These are phyloP conservation scores for Drosophila kikkawai DNA, from an alignment of 1,140 invertebrate species.

Conservation along the genomic window DNA sequence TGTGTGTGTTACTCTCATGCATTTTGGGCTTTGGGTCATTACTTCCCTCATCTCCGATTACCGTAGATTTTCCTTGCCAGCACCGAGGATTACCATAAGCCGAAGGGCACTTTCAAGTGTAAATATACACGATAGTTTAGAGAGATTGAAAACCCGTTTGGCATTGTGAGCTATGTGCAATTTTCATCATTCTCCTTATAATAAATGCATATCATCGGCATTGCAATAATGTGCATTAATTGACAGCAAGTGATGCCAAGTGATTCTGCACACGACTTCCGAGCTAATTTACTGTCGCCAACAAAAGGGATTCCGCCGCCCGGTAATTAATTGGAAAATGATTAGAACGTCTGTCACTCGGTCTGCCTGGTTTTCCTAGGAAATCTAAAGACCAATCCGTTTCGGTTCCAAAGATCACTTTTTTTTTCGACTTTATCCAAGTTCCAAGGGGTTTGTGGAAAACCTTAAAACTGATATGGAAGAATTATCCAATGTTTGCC, in stretches of 20 bases:
- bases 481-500: slow-evolving; percentile 34
- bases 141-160: slow-evolving; percentile 38
- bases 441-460: slow-evolving; percentile 33
- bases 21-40: slow-evolving; percentile 12
- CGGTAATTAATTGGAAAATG: slow-evolving; percentile 22
- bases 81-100: slow-evolving; percentile 20
- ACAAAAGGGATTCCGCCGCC: slow-evolving; percentile 27
- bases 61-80: slow-evolving; percentile 4
- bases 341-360: slow-evolving; percentile 5
- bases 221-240: slow-evolving; percentile 40
- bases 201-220: slow-evolving; percentile 42
- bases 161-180: slow-evolving; percentile 41
- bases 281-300: slow-evolving; percentile 30
- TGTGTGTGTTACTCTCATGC: slow-evolving; percentile 11
- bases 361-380: slow-evolving; percentile 18
- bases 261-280: slow-evolving; percentile 46
- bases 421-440: slow-evolving; percentile 10
- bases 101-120: slow-evolving; percentile 42
- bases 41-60: not conserved
- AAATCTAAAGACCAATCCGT: slow-evolving; percentile 15
- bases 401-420: slow-evolving; percentile 16
- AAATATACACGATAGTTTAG: not conserved
- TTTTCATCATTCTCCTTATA: slow-evolving; percentile 32
- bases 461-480: slow-evolving; percentile 32
- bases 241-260: slow-evolving; percentile 23